Conservation (phyloP, 2,797 vertebrate genomes). For the Microtus agrestis region DNA sequence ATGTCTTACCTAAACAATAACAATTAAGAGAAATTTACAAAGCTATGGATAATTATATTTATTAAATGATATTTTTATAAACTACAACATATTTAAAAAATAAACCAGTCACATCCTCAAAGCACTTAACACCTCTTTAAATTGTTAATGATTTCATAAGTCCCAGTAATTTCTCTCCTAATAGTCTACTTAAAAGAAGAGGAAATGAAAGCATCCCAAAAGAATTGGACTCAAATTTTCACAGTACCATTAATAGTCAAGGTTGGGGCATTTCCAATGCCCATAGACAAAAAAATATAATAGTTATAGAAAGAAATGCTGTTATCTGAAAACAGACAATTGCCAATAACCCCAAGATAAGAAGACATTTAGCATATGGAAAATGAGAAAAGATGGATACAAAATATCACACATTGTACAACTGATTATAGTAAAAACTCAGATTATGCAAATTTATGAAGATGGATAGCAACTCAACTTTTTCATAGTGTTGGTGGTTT, state of each 20-base stretch:
- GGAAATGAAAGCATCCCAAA: neutral
- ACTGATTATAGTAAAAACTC: neutral
- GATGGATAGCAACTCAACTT: neutral
- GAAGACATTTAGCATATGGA: neutral
- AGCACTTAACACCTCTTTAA: conserved; percentile 5
- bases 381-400: neutral
- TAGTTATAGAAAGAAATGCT: neutral
- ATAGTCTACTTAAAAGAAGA: neutral
- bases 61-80: neutral
- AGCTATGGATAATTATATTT: neutral
- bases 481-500: neutral
- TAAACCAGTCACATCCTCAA: neutral
- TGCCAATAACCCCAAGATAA: neutral
- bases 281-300: neutral
- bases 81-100: neutral
- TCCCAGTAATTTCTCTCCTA: neutral
- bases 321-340: neutral
- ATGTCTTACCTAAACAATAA: neutral
- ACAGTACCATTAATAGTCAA: neutral
- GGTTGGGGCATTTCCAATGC: neutral
- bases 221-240: neutral
- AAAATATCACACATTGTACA: neutral
- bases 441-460: conserved; percentile 45
- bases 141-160: neutral
- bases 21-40: neutral